Evolutionary conservation across 2,888 invertebrate species (phyloP).

Genomic region (Zonitis immaculata): DNA sequence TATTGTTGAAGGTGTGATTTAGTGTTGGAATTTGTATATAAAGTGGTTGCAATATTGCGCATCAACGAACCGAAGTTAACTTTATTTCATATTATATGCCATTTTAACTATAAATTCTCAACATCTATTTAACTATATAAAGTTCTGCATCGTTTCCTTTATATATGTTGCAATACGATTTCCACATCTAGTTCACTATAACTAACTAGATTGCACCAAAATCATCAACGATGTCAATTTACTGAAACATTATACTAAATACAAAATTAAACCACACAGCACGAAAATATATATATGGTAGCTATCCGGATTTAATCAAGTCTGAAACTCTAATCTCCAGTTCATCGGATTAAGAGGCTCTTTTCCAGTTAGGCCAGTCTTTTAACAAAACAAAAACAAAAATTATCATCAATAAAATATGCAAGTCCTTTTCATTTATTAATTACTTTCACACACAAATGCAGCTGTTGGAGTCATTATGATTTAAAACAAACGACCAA

Average conservation of each 20-base stretch:
- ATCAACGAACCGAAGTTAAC: conserved; percentile 1
- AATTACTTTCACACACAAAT: not conserved
- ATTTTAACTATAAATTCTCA: not conserved
- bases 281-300: not conserved
- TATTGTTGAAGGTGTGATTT: too few relatives aligned
- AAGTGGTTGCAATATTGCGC: not conserved
- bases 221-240: conserved; percentile 2
- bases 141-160: conserved; percentile 1
- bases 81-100: not conserved
- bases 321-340: not conserved
- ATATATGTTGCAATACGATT: not conserved
- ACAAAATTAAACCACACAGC: not conserved
- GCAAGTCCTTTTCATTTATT: not conserved
- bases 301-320: not conserved
- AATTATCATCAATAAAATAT: too few relatives aligned
- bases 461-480: conserved; percentile 2
- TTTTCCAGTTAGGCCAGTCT: not conserved
- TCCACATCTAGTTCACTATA: not conserved
- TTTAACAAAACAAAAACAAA: not conserved
- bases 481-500: conserved; percentile 13
- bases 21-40: not conserved
- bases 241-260: conserved; percentile 1
- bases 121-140: not conserved
- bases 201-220: conserved; percentile 1
- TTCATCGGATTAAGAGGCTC: not conserved